Evolutionary conservation across 2,888 invertebrate genomes (phyloP).

Genomic region (Ferdinandea cuprea): DNA sequence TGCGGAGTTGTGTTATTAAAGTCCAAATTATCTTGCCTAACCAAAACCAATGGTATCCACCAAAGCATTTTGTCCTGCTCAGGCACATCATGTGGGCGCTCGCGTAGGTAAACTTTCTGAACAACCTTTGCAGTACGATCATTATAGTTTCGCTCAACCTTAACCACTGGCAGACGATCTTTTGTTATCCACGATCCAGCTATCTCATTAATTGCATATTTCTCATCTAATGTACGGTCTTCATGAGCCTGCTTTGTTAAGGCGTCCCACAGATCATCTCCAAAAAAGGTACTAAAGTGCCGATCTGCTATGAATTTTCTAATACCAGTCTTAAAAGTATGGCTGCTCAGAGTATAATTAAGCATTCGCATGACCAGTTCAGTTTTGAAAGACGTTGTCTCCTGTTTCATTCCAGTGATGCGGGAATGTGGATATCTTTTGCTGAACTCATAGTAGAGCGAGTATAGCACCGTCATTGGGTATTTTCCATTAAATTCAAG

Average conservation of each 20-base stretch:
- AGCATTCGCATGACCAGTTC: constrained; percentile 95
- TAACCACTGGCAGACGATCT: constrained; percentile 90
- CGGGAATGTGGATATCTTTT: constrained; percentile 91
- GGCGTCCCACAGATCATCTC: constrained; percentile 91
- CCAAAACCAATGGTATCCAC: constrained; percentile 89
- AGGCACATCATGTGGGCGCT: constrained; percentile 89
- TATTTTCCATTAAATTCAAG: constrained; percentile 90
- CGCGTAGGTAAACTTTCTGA: constrained; percentile 88
- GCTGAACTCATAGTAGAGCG: constrained; percentile 91
- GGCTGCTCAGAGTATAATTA: constrained; percentile 91
- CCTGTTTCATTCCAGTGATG: constrained; percentile 88
- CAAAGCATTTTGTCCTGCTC: constrained; percentile 88
- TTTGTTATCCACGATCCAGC: constrained; percentile 93
- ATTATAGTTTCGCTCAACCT: constrained; percentile 87
- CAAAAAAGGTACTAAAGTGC: constrained; percentile 89
- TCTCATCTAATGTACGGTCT: constrained; percentile 84
- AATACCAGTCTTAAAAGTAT: constrained; percentile 89
- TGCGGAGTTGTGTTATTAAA: constrained; percentile 85
- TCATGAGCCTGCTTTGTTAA: constrained; percentile 87
- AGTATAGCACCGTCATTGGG: constrained; percentile 91
- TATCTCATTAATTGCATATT: constrained; percentile 87
- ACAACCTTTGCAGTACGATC: constrained; percentile 85
- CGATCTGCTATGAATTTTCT: constrained; percentile 87
- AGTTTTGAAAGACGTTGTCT: constrained; percentile 89
- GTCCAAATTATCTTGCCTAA: constrained; percentile 85